Evolutionary conservation across 37 sponge, comb jelly and placozoan genomes (phyloP).

Genomic region (Halichondria panicea): DNA sequence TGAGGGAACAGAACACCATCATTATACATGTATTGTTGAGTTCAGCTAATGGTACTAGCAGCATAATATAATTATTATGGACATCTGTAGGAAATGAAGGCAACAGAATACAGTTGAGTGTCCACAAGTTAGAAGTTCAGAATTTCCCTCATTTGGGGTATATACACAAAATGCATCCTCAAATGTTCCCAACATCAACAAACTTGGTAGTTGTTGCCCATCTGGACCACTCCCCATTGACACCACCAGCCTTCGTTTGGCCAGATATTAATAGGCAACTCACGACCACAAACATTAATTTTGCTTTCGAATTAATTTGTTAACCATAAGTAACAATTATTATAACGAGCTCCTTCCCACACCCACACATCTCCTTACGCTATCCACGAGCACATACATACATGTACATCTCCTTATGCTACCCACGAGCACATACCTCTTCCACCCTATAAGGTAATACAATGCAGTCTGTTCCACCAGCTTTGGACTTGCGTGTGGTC

Average conservation of each 20-base stretch:
- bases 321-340: too few species aligned
- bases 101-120: background rate
- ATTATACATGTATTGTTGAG: background rate
- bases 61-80: background rate
- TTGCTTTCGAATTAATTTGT: too few species aligned
- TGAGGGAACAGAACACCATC: conserved; percentile 3
- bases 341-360: too few species aligned
- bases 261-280: too few species aligned
- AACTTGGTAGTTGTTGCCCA: too few species aligned
- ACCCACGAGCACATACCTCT: conserved; percentile 27
- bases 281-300: too few species aligned
- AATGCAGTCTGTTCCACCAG: conserved; percentile 68
- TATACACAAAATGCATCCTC: too few species aligned
- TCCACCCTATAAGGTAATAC: conserved; percentile 64
- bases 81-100: background rate
- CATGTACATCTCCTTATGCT: background rate
- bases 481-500: conserved; percentile 61
- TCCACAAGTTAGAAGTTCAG: background rate
- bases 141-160: too few species aligned
- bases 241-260: too few species aligned
- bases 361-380: too few species aligned
- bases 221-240: too few species aligned
- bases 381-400: background rate
- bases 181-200: too few species aligned
- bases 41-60: background rate